These are phyloP conservation scores for Fregetta grallaria DNA, from an alignment of 2,113 vertebrate genomes.

Conservation along the genomic window DNA sequence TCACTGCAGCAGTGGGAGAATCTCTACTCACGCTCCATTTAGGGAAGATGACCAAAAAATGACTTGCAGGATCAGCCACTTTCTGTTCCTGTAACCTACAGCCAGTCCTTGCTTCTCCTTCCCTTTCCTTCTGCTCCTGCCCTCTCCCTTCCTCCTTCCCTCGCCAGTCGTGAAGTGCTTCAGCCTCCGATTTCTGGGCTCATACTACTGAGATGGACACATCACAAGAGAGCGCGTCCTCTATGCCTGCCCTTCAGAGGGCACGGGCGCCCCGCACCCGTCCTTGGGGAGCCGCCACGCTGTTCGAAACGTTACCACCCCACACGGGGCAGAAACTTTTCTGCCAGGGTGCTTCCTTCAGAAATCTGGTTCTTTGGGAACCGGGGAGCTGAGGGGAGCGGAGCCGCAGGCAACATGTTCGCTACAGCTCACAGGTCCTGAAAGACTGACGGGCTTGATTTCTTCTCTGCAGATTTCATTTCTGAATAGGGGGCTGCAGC, in stretches of 20 bases:
- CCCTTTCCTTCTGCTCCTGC: not conserved
- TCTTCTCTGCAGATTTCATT: not conserved
- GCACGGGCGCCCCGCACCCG: not conserved
- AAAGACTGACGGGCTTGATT: not conserved
- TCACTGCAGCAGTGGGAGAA: not conserved
- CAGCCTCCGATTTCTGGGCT: not conserved
- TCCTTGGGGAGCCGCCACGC: not conserved
- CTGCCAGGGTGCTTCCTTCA: not conserved
- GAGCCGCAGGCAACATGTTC: accelerated
- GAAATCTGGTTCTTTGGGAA: not conserved
- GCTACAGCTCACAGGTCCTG: not conserved
- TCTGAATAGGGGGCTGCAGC: not conserved
- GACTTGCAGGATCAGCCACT: not conserved
- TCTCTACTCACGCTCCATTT: not conserved
- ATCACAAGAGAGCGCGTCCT: accelerated
- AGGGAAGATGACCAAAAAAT: not conserved
- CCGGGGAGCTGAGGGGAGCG: accelerated
- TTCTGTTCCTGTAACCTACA: not conserved
- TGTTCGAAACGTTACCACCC: not conserved
- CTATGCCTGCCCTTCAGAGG: accelerated
- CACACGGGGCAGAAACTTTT: not conserved
- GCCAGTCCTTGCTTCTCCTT: not conserved
- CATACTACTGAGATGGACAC: accelerated
- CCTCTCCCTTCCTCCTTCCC: not conserved
- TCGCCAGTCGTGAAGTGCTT: not conserved